These are phyloP conservation scores for Pipra filicauda DNA, from an alignment of 2,113 vertebrate genomes.

Conservation along the genomic window DNA sequence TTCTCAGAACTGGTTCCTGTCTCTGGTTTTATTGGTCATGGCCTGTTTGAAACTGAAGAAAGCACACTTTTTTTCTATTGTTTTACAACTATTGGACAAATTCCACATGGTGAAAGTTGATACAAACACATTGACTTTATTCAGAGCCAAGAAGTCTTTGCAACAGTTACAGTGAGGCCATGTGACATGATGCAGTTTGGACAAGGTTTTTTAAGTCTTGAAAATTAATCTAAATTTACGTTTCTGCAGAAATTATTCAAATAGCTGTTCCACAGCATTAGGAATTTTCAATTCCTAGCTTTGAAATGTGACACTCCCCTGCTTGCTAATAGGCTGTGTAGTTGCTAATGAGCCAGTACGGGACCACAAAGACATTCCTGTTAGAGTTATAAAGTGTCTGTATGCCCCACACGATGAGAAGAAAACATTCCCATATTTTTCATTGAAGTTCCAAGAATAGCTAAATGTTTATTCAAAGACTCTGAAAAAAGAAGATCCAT, in stretches of 20 bases:
- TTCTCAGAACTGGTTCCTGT: background rate
- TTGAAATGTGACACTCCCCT: background rate
- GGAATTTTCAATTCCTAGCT: background rate
- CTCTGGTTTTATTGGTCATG: background rate
- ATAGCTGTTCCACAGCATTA: background rate
- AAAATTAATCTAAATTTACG: background rate
- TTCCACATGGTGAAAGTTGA: background rate
- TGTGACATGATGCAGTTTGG: background rate
- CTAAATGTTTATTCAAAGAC: background rate
- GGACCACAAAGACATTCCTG: background rate
- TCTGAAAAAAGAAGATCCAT: background rate
- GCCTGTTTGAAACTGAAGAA: background rate
- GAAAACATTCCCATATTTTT: background rate
- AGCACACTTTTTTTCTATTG: background rate
- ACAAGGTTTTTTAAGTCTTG: background rate
- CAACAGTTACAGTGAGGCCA: background rate
- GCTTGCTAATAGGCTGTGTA: background rate
- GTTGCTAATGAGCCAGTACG: background rate
- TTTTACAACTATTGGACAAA: background rate
- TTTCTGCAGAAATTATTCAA: background rate
- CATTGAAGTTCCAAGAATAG: background rate
- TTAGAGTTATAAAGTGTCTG: background rate
- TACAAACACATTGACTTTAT: background rate
- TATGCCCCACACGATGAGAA: background rate
- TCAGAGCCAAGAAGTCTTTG: background rate